phyloP scores from a whole-genome alignment of 2,888 invertebrate genomes.

The Drosophila paucipuncta region DNA sequence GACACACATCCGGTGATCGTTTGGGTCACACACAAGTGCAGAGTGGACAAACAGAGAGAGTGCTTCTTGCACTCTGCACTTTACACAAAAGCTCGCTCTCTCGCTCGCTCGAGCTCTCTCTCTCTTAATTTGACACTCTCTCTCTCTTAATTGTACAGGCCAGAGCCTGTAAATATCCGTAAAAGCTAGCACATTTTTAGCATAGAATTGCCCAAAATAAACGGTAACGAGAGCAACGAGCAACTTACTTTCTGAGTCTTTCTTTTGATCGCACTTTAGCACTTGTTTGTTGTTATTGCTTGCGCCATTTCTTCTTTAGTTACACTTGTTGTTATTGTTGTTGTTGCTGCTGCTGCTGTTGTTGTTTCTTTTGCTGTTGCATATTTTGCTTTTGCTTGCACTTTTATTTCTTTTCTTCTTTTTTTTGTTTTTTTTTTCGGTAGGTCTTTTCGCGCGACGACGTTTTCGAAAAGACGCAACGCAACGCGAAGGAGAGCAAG shows the following conservation, averaged over 20 bases:
- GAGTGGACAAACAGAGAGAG: not conserved
- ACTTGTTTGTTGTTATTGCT: slow-evolving; percentile 48
- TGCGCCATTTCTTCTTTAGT: slow-evolving; percentile 43
- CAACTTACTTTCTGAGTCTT: slow-evolving; percentile 76
- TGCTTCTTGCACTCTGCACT: slow-evolving; percentile 27
- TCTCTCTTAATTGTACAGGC: not conserved
- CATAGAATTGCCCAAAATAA: slow-evolving; percentile 44
- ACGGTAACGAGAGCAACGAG: slow-evolving; percentile 24
- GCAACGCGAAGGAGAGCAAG: slow-evolving; percentile 38
- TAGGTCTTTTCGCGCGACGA: slow-evolving; percentile 41
- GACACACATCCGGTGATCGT: slow-evolving; percentile 76
- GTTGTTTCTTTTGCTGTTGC: slow-evolving; percentile 18
- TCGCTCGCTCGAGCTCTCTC: not conserved
- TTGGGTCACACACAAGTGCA: slow-evolving; percentile 45
- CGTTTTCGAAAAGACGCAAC: slow-evolving; percentile 41
- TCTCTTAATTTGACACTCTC: not conserved
- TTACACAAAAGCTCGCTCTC: slow-evolving; percentile 9
- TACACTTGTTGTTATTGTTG: slow-evolving; percentile 39
- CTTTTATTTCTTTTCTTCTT: slow-evolving; percentile 27
- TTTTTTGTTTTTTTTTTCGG: slow-evolving; percentile 8
- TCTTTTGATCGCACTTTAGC: slow-evolving; percentile 54
- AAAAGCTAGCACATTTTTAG: slow-evolving; percentile 24
- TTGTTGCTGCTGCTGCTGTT: slow-evolving; percentile 39
- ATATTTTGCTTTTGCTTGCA: slow-evolving; percentile 50
- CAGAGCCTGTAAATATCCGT: slow-evolving; percentile 2